phyloP scores from a whole-genome alignment of 1,140 invertebrate genomes.

The Drosophila watanabei region DNA sequence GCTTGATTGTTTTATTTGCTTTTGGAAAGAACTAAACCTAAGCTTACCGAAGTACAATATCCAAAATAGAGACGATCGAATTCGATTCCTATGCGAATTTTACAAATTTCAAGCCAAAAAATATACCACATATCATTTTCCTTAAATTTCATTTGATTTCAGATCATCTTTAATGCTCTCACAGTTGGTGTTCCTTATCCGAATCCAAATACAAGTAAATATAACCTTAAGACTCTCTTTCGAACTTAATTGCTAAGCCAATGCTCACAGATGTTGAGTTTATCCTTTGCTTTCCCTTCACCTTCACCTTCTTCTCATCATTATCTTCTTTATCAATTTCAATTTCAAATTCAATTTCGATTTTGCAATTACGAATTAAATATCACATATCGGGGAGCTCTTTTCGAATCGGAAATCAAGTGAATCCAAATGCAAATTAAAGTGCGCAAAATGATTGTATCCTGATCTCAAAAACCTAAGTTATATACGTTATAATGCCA shows the following conservation, averaged over 20 bases:
- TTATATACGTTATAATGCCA: slow-evolving; percentile 34
- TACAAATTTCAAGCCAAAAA: slow-evolving; percentile 62
- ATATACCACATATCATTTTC: slow-evolving; percentile 73
- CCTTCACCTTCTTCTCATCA: slow-evolving; percentile 8
- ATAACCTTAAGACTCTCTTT: slow-evolving; percentile 49
- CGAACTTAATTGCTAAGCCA: slow-evolving; percentile 76
- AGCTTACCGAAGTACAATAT: slow-evolving; percentile 71
- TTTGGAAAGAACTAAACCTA: slow-evolving; percentile 65
- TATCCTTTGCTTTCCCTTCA: slow-evolving; percentile 45
- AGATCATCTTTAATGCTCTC: slow-evolving; percentile 75
- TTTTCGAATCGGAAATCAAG: slow-evolving; percentile 73
- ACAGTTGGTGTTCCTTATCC: slow-evolving; percentile 69
- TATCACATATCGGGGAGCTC: slow-evolving; percentile 85
- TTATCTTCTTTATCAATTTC: slow-evolving; percentile 36
- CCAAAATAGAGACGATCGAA: slow-evolving; percentile 65
- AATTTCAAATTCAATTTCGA: slow-evolving; percentile 51
- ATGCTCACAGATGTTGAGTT: slow-evolving; percentile 77
- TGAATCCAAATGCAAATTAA: slow-evolving; percentile 67
- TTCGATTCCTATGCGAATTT: slow-evolving; percentile 54
- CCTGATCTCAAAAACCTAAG: slow-evolving; percentile 33
- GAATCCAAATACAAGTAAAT: slow-evolving; percentile 63
- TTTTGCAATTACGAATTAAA: slow-evolving; percentile 76
- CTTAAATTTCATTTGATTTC: slow-evolving; percentile 50
- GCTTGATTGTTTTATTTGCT: slow-evolving; percentile 65
- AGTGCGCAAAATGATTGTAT: slow-evolving; percentile 66